Conservation (phyloP, 2,113 vertebrate genomes). For the Carassius auratus region DNA sequence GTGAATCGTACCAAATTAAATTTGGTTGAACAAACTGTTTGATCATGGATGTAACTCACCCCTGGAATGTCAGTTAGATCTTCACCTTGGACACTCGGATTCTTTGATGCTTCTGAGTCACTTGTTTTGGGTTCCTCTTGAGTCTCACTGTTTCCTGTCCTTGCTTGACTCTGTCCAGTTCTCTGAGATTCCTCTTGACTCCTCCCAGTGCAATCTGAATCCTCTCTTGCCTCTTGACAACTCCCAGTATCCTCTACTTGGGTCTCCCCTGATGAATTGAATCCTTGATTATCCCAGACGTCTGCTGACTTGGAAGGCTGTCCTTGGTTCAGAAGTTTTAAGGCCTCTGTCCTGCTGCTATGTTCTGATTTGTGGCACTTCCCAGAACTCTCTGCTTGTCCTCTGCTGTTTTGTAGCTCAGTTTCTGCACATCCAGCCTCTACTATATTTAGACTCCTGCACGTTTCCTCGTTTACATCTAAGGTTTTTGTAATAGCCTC, state of each 20-base stretch:
- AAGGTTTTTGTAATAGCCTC: slow-evolving; percentile 55
- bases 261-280: background rate
- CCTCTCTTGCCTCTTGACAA: background rate
- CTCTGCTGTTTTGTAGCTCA: slow-evolving; percentile 47
- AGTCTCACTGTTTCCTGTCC: slow-evolving; percentile 1
- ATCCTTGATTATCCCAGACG: slow-evolving; percentile 11
- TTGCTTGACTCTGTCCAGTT: slow-evolving; percentile 13
- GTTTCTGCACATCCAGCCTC: background rate
- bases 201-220: background rate
- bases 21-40: background rate
- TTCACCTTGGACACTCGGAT: background rate
- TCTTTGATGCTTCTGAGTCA: slow-evolving; percentile 22
- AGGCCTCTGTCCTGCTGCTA: slow-evolving; percentile 8
- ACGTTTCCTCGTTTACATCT: background rate
- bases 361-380: slow-evolving; percentile 25
- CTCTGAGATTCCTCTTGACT: slow-evolving; percentile 15
- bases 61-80: slow-evolving; percentile 56
- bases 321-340: slow-evolving; percentile 16
- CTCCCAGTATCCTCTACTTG: background rate
- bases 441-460: background rate
- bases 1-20: background rate
- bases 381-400: slow-evolving; percentile 21
- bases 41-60: slow-evolving; percentile 59
- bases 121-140: slow-evolving; percentile 2
- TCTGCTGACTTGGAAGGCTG: slow-evolving; percentile 14